Evolutionary conservation across 2,888 invertebrate genomes (phyloP).

Genomic region (Lycia hirtaria): DNA sequence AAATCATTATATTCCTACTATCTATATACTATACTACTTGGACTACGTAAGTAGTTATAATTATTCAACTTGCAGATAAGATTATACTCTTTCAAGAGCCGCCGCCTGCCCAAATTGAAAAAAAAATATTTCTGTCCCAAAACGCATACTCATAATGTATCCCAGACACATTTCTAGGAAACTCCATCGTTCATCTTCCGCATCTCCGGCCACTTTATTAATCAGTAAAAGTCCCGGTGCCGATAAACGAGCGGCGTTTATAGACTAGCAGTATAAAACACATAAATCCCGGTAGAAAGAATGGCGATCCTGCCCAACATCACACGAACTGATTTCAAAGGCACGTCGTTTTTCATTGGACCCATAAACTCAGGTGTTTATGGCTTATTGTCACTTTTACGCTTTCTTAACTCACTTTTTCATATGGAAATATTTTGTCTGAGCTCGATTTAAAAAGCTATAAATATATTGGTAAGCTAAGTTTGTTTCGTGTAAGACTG

Average conservation of each 20-base stretch:
- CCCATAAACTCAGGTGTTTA: conserved; percentile 79
- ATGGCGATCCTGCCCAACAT: conserved; percentile 74
- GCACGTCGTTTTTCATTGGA: conserved; percentile 74
- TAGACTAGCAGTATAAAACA: conserved; percentile 77
- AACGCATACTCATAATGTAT: conserved; percentile 42
- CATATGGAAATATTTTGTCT: conserved; percentile 26
- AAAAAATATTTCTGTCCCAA: conserved; percentile 30
- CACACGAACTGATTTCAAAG: conserved; percentile 80
- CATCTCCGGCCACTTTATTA: conserved; percentile 80
- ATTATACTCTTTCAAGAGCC: no score
- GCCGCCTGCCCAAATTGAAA: no score
- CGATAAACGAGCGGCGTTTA: conserved; percentile 80
- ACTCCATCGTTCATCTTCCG: conserved; percentile 72
- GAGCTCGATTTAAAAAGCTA: conserved; percentile 1
- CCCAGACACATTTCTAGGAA: conserved; percentile 67
- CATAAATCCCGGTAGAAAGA: conserved; percentile 77
- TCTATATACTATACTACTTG: no score
- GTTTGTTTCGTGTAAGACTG: neutral
- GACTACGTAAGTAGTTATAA: no score
- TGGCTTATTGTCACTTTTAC: conserved; percentile 67
- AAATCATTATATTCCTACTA: no score
- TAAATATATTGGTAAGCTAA: conserved; percentile 11
- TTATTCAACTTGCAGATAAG: no score
- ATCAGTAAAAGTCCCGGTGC: conserved; percentile 80
- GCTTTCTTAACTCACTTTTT: conserved; percentile 49